Percentiles rank a stretch among this genome's conserved stretches.
Conservation (phyloP, 2,113 vertebrate genomes). For the Formicarius rufipectus region DNA sequence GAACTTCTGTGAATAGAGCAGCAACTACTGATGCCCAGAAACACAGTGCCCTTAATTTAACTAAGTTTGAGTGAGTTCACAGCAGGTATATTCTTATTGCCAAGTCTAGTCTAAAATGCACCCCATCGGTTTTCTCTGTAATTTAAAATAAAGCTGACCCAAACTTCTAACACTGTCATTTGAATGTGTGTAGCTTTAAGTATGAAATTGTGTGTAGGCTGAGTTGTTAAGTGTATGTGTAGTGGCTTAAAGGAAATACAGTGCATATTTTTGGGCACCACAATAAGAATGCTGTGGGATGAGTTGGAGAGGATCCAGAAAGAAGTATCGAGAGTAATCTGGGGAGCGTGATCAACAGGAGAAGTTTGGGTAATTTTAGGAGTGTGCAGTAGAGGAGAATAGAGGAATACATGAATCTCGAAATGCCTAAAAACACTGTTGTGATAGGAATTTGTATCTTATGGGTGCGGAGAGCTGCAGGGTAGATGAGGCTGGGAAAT, state of each 20-base stretch:
- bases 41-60: background rate
- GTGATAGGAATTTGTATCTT: background rate
- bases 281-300: background rate
- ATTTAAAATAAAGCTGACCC: background rate
- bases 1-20: background rate
- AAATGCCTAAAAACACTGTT: background rate
- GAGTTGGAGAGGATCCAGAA: constrained; percentile 24
- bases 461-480: background rate
- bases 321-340: background rate
- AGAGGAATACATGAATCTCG: background rate
- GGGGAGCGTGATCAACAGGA: background rate
- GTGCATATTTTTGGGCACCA: background rate
- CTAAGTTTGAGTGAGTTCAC: background rate
- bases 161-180: background rate
- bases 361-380: background rate
- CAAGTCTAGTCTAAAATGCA: background rate
- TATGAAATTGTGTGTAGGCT: constrained; percentile 8
- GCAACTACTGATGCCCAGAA: background rate
- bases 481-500: background rate
- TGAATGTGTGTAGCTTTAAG: background rate
- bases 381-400: background rate
- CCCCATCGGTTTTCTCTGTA: background rate
- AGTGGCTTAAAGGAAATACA: background rate
- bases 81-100: background rate
- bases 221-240: constrained; percentile 2